Evolutionary conservation across 1,140 invertebrate genomes (phyloP).

Genomic region (Papilio aristodemus): DNA sequence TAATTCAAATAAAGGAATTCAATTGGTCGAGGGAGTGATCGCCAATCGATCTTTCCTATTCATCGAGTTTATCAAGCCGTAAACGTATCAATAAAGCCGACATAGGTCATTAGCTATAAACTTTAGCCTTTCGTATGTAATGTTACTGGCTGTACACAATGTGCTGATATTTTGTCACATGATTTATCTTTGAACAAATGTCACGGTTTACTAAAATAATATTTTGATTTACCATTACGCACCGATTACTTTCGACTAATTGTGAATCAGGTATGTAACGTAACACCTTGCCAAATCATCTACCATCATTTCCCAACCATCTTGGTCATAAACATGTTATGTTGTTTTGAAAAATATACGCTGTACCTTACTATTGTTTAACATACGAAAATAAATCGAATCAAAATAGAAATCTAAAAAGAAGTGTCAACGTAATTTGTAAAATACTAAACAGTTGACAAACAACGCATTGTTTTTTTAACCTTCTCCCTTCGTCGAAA

Average conservation of each 20-base stretch:
- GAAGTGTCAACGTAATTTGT: slow-evolving; percentile 9
- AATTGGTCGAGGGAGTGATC: slow-evolving; percentile 1
- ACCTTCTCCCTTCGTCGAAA: neutral
- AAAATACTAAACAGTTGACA: neutral
- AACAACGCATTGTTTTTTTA: neutral
- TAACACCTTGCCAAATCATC: too few relatives aligned
- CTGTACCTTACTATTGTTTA: neutral
- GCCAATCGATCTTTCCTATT: neutral
- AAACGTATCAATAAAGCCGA: neutral
- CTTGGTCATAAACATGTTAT: too few relatives aligned
- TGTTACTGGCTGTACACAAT: too few relatives aligned
- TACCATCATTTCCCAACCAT: too few relatives aligned
- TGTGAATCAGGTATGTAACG: too few relatives aligned
- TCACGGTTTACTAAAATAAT: too few relatives aligned
- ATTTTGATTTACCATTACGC: too few relatives aligned
- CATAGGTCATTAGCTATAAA: neutral
- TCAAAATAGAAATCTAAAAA: slow-evolving; percentile 17
- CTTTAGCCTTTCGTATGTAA: neutral
- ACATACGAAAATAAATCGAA: neutral
- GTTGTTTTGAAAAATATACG: neutral
- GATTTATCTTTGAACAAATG: too few relatives aligned
- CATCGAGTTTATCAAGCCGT: slow-evolving; percentile 15
- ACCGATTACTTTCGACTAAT: too few relatives aligned
- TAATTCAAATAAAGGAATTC: neutral
- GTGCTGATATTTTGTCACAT: too few relatives aligned